A percentile compares a stretch with the other conserved stretches of the same genome.
phyloP scores from a whole-genome alignment of 2,888 invertebrate species.

The Pycnomerus fuliginosus region DNA sequence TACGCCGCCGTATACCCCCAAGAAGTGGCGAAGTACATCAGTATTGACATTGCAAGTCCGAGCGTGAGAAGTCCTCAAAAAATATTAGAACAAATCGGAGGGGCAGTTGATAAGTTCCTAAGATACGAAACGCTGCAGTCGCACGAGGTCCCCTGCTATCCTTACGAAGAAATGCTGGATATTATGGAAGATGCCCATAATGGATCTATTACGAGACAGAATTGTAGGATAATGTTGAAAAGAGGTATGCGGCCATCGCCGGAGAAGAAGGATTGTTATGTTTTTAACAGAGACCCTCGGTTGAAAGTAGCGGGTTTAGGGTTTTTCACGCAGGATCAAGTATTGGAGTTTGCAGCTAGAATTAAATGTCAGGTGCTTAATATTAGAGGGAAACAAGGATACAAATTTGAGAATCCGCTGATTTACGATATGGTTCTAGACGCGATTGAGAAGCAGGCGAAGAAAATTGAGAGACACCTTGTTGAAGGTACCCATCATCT shows the following conservation, averaged over 20 bases:
- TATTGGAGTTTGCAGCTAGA: slow-evolving; percentile 66
- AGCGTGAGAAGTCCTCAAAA: slow-evolving; percentile 61
- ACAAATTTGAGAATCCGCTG: slow-evolving; percentile 66
- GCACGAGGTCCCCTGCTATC: slow-evolving; percentile 68
- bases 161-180: slow-evolving; percentile 73
- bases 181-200: slow-evolving; percentile 72
- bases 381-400: slow-evolving; percentile 72
- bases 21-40: slow-evolving; percentile 68
- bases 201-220: slow-evolving; percentile 68
- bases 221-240: slow-evolving; percentile 71
- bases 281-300: slow-evolving; percentile 74
- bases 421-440: slow-evolving; percentile 68
- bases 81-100: slow-evolving; percentile 59
- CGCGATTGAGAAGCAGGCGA: slow-evolving; percentile 60
- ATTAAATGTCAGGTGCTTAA: slow-evolving; percentile 77
- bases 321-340: slow-evolving; percentile 68
- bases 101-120: slow-evolving; percentile 66
- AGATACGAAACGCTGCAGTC: slow-evolving; percentile 67
- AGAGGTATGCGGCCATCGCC: slow-evolving; percentile 68
- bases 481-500: slow-evolving; percentile 82
- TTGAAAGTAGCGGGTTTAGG: slow-evolving; percentile 71
- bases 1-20: slow-evolving; percentile 77
- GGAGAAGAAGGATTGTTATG: slow-evolving; percentile 47
- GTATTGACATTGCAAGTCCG: slow-evolving; percentile 78
- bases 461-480: slow-evolving; percentile 62